Evolutionary conservation across 1,140 invertebrate species (phyloP), one percentile per base, ranked within the genome.

Genomic region (Drosophila oshimai): DNA sequence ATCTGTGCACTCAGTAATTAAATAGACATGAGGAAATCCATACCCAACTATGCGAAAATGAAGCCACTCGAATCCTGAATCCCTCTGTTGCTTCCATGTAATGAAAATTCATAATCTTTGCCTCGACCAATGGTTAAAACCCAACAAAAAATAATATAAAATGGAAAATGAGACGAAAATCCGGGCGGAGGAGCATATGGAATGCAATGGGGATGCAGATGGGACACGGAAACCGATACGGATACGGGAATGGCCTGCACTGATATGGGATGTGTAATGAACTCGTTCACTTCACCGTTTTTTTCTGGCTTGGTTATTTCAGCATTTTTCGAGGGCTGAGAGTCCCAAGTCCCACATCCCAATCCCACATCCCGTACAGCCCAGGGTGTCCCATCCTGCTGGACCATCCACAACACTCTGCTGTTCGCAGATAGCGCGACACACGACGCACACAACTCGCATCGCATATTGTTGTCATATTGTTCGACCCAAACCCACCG

Each of bases 61-160:
- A 61, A 51, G 67, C 68, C 33, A 72, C 39, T 72, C 37, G 37
- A 60, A 29, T 33, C 36, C 20, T 29, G 2, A 17, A 7, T 55
- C 29, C 42, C 37, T 58, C 33, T 53, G 47, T 37, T 47, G 15
- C 20, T 57, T 78, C 51, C 74, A 61, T n/a, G n/a, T 83, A 83
- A 86, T 86, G 79, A 74, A 86, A 83, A 86, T 79, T 74, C 80
- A 83, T 74, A 86, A 83, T 79, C 79, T 78, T 49, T 49, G 33
- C 28, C 50, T 45, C 37, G 54, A 41, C 50, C 69, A 42, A 49
- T 46, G 50, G 22, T 36, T 20, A 47, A 42, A 45, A 44, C 12
- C 5, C 10, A 9, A 5, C 5, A 18, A 17, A 18, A 2, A 24
- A 0, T 1, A 13, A 36, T 1, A 31, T 12, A 4, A 18, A 58